These are phyloP conservation scores for Dromiciops gliroides DNA, from an alignment of 2,113 vertebrate genomes.

Conservation along the genomic window DNA sequence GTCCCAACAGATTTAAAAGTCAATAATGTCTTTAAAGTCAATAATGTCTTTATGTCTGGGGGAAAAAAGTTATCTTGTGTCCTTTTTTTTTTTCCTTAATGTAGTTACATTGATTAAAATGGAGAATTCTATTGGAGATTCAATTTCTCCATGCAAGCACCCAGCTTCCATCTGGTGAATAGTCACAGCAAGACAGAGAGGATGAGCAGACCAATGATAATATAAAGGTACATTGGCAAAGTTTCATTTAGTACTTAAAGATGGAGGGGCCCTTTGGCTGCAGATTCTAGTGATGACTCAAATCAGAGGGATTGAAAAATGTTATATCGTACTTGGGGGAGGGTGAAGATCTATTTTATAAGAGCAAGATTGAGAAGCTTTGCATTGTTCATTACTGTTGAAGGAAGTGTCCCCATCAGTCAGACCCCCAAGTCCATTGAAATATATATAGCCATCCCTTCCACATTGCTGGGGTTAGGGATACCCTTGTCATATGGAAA, in stretches of 20 bases:
- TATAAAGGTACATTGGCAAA: background rate
- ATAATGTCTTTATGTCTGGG: background rate
- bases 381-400: background rate
- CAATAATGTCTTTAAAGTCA: background rate
- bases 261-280: background rate
- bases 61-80: background rate
- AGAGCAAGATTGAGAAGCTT: background rate
- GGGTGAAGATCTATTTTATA: background rate
- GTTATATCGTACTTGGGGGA: background rate
- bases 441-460: background rate
- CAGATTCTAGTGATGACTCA: background rate
- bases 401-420: background rate
- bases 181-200: background rate
- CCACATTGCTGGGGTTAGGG: background rate
- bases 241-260: conserved; percentile 23
- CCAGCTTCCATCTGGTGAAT: background rate
- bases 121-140: conserved; percentile 12
- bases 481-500: background rate
- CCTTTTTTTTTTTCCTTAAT: background rate
- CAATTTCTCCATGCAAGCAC: background rate
- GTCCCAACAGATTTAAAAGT: conserved; percentile 27
- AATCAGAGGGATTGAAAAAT: background rate
- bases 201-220: background rate
- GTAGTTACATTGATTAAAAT: conserved; percentile 35
- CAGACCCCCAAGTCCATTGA: background rate